Conservation (phyloP, 2,797 vertebrate genomes). For the Gymnothorax javanicus region DNA sequence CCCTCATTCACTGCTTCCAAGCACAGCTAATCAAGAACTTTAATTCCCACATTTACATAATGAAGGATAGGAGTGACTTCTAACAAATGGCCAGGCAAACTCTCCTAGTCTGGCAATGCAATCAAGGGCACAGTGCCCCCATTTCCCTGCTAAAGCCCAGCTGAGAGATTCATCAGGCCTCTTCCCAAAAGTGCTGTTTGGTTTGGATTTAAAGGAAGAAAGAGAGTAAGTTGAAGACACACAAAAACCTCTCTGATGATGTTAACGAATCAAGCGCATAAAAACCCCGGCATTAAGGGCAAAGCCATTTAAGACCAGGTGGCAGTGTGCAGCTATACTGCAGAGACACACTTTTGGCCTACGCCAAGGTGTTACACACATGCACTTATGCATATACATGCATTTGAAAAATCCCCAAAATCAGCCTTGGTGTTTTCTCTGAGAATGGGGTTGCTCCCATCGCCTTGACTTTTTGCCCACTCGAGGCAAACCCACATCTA, state of each 20-base stretch:
- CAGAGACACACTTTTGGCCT: not conserved
- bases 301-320: slow-evolving; percentile 9
- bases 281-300: not conserved
- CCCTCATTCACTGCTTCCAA: slow-evolving; percentile 17
- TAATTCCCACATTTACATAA: slow-evolving; percentile 43
- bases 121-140: not conserved
- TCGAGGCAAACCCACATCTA: not conserved
- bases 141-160: not conserved
- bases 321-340: not conserved
- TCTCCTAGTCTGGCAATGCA: not conserved
- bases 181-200: not conserved
- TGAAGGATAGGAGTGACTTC: slow-evolving; percentile 32
- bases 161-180: not conserved
- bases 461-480: not conserved
- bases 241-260: not conserved
- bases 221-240: not conserved
- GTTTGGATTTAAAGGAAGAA: slow-evolving; percentile 14
- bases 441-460: not conserved
- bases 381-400: not conserved
- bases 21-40: slow-evolving; percentile 37
- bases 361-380: not conserved
- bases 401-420: slow-evolving; percentile 39
- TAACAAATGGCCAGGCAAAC: slow-evolving; percentile 16
- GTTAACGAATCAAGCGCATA: not conserved
- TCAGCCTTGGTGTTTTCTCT: slow-evolving; percentile 17